Percentiles rank a stretch among this genome's conserved stretches.
phyloP scores from a whole-genome alignment of 2,797 vertebrate genomes.

The Tapirus indicus region DNA sequence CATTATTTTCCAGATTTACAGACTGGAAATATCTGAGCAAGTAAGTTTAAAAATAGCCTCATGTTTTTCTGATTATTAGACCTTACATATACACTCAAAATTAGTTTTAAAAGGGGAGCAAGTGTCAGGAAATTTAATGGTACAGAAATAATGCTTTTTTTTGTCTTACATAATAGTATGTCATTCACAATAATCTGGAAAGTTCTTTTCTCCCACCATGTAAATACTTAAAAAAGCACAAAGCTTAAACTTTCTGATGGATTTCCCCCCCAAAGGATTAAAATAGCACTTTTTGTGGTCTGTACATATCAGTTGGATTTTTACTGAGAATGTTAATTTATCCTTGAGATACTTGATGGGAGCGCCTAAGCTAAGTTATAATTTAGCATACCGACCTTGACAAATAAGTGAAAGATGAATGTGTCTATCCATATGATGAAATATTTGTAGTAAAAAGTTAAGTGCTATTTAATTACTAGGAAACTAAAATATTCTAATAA shows the following conservation, averaged over 20 bases:
- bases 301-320: neutral
- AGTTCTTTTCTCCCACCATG: neutral
- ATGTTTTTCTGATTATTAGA: slow-evolving; percentile 47
- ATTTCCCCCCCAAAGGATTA: neutral
- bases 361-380: neutral
- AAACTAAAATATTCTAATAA: slow-evolving; percentile 62
- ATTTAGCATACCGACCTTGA: neutral
- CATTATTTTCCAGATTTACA: slow-evolving; percentile 3
- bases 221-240: slow-evolving; percentile 15
- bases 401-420: slow-evolving; percentile 33
- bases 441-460: slow-evolving; percentile 17
- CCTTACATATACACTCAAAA: slow-evolving; percentile 26
- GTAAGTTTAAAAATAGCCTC: slow-evolving; percentile 12
- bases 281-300: neutral
- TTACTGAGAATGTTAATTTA: slow-evolving; percentile 28
- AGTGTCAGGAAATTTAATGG: neutral
- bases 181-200: neutral
- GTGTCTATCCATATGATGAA: neutral
- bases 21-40: neutral
- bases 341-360: slow-evolving; percentile 15
- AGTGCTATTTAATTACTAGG: neutral
- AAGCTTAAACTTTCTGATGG: neutral
- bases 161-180: neutral
- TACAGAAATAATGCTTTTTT: slow-evolving; percentile 1
- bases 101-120: slow-evolving; percentile 12